phyloP scores from a whole-genome alignment of 2,797 vertebrate genomes.

The Somateria mollissima region DNA sequence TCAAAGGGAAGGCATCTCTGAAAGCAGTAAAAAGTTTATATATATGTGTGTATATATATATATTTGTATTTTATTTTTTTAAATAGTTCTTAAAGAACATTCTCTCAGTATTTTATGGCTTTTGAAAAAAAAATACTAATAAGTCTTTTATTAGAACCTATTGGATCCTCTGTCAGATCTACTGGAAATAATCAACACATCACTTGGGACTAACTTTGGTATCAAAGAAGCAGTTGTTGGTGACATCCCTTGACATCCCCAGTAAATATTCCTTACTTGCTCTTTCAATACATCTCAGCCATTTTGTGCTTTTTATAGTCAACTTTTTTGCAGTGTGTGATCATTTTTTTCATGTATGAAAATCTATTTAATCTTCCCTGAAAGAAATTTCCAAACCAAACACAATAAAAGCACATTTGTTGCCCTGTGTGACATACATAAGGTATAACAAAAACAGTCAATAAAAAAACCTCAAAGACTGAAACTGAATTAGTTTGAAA shows the following conservation, averaged over 20 bases:
- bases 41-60: no score
- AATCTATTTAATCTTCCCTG: background rate
- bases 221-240: background rate
- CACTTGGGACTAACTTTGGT: accelerated
- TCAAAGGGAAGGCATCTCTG: background rate
- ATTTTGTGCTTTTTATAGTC: background rate
- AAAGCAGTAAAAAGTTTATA: background rate
- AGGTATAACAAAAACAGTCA: background rate
- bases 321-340: accelerated
- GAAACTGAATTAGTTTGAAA: background rate
- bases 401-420: accelerated
- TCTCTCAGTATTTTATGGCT: background rate
- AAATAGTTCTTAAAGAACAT: background rate
- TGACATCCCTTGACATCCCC: background rate
- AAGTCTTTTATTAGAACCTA: no score
- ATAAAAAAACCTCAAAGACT: background rate
- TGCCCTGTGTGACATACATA: background rate
- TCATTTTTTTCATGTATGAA: background rate
- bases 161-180: background rate
- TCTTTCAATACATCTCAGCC: background rate
- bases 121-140: background rate
- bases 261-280: background rate
- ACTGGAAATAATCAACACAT: background rate
- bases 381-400: background rate
- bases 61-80: background rate